Evolutionary conservation across 2,797 vertebrate genomes (phyloP).

Genomic region (Scarus forsteni): DNA sequence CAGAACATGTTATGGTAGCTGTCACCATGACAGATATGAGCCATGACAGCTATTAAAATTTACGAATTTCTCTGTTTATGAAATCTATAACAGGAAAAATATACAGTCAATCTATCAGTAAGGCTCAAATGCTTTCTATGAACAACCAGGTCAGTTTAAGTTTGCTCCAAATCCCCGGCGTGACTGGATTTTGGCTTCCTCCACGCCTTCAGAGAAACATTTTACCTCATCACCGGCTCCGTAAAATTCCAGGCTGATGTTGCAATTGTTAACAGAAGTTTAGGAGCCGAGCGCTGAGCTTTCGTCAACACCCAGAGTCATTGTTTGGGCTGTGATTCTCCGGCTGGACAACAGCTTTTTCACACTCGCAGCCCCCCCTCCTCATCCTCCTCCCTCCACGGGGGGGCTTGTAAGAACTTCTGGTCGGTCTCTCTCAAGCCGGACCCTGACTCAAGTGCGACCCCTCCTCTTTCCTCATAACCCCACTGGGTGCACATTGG

Average conservation of each 20-base stretch:
- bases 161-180: constrained; percentile 43
- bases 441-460: constrained; percentile 64
- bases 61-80: too few relatives aligned
- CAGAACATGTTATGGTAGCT: too few relatives aligned
- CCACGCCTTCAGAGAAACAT: constrained; percentile 18
- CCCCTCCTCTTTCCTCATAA: constrained; percentile 58
- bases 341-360: constrained; percentile 53
- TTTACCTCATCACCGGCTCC: constrained; percentile 45
- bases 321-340: constrained; percentile 47
- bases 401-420: constrained; percentile 56
- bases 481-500: constrained; percentile 69
- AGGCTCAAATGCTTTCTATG: constrained; percentile 30
- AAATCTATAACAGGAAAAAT: too few relatives aligned
- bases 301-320: constrained; percentile 52
- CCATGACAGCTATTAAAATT: too few relatives aligned
- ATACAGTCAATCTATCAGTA: background rate
- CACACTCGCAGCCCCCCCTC: constrained; percentile 28
- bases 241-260: constrained; percentile 50
- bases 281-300: constrained; percentile 23
- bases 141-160: constrained; percentile 47
- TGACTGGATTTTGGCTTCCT: constrained; percentile 39
- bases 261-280: constrained; percentile 42
- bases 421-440: constrained; percentile 53
- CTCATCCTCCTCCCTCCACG: background rate
- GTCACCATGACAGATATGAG: too few relatives aligned